Evolutionary conservation across 2,797 vertebrate species (phyloP).

Genomic region (Anableps anableps): DNA sequence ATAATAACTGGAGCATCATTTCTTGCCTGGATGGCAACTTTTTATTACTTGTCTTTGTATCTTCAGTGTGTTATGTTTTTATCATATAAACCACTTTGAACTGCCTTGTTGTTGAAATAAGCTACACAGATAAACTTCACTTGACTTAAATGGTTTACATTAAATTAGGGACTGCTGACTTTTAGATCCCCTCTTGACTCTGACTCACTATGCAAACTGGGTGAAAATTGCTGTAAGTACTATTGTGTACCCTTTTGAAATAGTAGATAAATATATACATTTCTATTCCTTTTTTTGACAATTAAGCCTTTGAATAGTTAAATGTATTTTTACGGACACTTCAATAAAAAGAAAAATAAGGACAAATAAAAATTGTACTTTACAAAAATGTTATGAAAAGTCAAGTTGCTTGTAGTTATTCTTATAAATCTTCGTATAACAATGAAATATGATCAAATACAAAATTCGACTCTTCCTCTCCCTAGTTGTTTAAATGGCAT

Average conservation of each 20-base stretch:
- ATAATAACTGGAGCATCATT: no score
- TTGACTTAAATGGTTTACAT: neutral
- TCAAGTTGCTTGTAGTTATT: neutral
- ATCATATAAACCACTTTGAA: neutral
- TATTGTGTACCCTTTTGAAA: neutral
- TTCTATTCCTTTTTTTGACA: neutral
- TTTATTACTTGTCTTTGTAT: neutral
- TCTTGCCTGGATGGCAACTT: no score
- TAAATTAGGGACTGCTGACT: neutral
- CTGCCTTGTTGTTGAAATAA: neutral
- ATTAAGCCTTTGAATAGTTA: neutral
- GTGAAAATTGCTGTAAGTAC: neutral
- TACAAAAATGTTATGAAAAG: neutral
- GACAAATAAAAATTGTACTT: neutral
- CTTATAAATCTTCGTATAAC: neutral
- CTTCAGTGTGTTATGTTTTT: neutral
- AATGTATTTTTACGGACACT: neutral
- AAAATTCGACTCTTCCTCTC: neutral
- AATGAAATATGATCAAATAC: neutral
- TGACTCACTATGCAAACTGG: neutral
- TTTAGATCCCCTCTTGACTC: neutral
- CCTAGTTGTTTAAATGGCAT: slow-evolving; percentile 8
- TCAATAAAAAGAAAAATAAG: neutral
- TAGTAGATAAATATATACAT: neutral
- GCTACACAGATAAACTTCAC: neutral